These are phyloP conservation scores for Eupithecia abbreviata DNA, from an alignment of 2,888 invertebrate genomes.

Conservation along the genomic window DNA sequence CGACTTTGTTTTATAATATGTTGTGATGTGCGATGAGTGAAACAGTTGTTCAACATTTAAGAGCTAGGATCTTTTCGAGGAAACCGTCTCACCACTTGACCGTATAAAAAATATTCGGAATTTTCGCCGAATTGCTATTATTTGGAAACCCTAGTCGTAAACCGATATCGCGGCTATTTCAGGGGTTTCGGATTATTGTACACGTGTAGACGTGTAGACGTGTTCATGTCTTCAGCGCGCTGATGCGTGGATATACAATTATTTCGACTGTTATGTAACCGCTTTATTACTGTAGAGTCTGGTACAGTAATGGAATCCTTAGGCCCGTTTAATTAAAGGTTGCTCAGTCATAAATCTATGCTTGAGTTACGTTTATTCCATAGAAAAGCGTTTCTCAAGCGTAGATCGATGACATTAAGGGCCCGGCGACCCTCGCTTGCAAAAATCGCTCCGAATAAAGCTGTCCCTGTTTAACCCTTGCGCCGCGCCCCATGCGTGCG, in stretches of 20 bases:
- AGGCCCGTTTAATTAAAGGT: neutral
- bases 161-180: conserved; percentile 22
- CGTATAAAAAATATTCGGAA: neutral
- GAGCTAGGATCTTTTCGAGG: neutral
- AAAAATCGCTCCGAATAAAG: too few relatives aligned
- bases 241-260: conserved; percentile 15
- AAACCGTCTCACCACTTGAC: neutral
- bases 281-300: neutral
- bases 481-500: too few relatives aligned
- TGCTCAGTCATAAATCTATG: too few relatives aligned
- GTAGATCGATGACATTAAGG: too few relatives aligned
- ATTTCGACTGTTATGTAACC: conserved; percentile 11
- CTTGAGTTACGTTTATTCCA: too few relatives aligned
- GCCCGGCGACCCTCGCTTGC: too few relatives aligned
- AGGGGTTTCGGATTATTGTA: conserved; percentile 28
- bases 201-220: conserved; percentile 26
- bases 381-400: too few relatives aligned
- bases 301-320: neutral
- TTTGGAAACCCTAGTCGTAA: conserved; percentile 18
- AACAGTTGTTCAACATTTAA: neutral
- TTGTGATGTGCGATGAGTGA: neutral
- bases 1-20: too few relatives aligned
- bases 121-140: neutral
- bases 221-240: conserved; percentile 17
- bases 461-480: too few relatives aligned